A percentile compares a stretch with the other conserved stretches of the same genome.
phyloP scores from a whole-genome alignment of 2,113 vertebrate genomes.

The Tachycineta bicolor region DNA sequence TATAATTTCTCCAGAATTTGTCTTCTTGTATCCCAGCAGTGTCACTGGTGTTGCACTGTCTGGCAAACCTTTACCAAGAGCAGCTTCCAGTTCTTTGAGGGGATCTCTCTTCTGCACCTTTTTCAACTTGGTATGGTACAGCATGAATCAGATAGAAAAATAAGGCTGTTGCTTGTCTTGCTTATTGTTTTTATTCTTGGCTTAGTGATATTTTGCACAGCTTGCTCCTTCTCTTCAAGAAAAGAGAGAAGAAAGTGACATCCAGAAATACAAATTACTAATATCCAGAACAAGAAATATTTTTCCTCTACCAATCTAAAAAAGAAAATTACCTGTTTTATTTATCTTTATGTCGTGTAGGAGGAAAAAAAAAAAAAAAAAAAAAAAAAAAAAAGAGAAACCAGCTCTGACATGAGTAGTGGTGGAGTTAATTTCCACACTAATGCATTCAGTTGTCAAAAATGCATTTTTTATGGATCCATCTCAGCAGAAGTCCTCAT shows the following conservation, averaged over 20 bases:
- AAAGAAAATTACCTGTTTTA: not conserved
- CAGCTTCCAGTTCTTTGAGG: not conserved
- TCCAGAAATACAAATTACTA: not conserved
- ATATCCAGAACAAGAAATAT: not conserved
- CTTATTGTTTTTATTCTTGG: not conserved
- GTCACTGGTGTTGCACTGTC: not conserved
- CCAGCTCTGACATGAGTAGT: not conserved
- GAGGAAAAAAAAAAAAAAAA: not conserved
- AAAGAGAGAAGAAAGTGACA: not conserved
- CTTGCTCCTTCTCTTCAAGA: not conserved
- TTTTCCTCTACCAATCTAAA: not conserved
- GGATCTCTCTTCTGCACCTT: not conserved
- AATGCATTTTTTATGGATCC: not conserved
- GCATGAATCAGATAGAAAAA: not conserved
- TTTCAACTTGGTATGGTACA: not conserved
- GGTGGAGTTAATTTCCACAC: not conserved
- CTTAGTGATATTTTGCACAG: not conserved
- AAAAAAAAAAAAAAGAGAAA: not conserved
- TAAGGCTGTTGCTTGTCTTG: not conserved
- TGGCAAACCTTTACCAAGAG: not conserved
- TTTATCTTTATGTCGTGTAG: not conserved
- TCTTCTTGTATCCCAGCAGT: rapidly evolving
- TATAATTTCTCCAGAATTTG: not conserved
- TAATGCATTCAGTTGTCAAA: not conserved
- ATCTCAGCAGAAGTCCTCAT: not conserved